These are phyloP conservation scores for Bradypodion pumilum DNA, from an alignment of 2,797 vertebrate genomes.

Conservation along the genomic window DNA sequence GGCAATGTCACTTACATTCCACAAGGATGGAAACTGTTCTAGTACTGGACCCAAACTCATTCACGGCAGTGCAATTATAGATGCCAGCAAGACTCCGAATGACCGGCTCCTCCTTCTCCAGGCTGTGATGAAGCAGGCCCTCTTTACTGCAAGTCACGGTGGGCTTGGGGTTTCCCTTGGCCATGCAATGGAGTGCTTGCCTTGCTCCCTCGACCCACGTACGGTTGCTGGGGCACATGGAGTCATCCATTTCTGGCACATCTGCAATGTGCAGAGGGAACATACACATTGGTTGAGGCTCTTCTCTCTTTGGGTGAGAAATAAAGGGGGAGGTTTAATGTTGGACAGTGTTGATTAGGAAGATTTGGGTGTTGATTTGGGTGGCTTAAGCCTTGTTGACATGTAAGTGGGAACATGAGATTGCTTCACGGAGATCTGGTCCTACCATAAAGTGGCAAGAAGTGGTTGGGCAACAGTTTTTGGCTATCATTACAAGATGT, in stretches of 20 bases:
- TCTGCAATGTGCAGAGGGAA: constrained; percentile 51
- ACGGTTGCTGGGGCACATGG: constrained; percentile 52
- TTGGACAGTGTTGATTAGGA: not conserved
- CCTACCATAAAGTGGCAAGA: too few species aligned
- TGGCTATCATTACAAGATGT: not conserved
- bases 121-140: not conserved
- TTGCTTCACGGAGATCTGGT: not conserved
- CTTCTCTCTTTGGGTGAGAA: constrained; percentile 42
- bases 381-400: not conserved
- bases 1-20: constrained; percentile 60
- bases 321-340: constrained; percentile 43
- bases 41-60: constrained; percentile 45
- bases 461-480: not conserved
- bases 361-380: not conserved
- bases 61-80: constrained; percentile 64
- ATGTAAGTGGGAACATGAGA: too few species aligned
- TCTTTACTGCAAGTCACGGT: constrained; percentile 48
- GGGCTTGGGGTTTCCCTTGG: constrained; percentile 58
- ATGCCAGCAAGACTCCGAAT: constrained; percentile 46
- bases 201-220: constrained; percentile 66
- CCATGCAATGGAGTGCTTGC: constrained; percentile 57
- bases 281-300: constrained; percentile 34
- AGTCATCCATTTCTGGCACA: constrained; percentile 58
- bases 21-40: constrained; percentile 54
- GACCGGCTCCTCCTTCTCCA: constrained; percentile 28